Evolutionary conservation across 2,797 vertebrate genomes (phyloP), one percentile per base, ranked within the genome.

Genomic region (Gambelia wislizenii): DNA sequence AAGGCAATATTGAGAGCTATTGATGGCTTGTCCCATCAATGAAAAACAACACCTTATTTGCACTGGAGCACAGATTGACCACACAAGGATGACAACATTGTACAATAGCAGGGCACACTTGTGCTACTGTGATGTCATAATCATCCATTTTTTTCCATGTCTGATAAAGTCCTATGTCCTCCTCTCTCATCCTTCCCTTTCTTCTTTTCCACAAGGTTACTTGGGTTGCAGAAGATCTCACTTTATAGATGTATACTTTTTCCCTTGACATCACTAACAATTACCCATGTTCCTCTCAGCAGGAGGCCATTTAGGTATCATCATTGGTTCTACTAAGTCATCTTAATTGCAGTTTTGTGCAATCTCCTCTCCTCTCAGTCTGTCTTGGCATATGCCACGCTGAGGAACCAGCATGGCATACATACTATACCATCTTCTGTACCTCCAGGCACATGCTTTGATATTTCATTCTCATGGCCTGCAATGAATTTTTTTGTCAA

Each of bases 241-340:
- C 82, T 92, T 95, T 96, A 95, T 95, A 96, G 96, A 97, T 96
- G 94, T 95, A 95, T 93, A 67, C 20, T 96, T 92, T 94, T 93
- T 97, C 93, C 94, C 95, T 92, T 96, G 96, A 96, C 95, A 97
- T 59, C 20, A 22, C 56, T 59, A 59, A 59, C 56, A 59, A 59
- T 59, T 59, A 22, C 56, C 96, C 96, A 95, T 96, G 93, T 92
- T 96, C 83, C 86, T 94, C 95, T 91, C 96, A 92, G 95, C 91
- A 88, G 96, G 96, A 96, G 95, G 94, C 96, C 96, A 97, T 96
- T 97, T 97, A 96, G 96, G 95, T 95, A 96, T 96, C 95, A 97
- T 97, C 96, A 96, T 91, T 91, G 93, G 95, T 96, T 97, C 96
- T 97, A 95, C 96, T 96, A 97, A 97, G 96, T 97, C 96, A 97